Base-by-base conservation (phyloP, 2,888 invertebrate genomes). In the Dolomedes plantarius region DNA sequence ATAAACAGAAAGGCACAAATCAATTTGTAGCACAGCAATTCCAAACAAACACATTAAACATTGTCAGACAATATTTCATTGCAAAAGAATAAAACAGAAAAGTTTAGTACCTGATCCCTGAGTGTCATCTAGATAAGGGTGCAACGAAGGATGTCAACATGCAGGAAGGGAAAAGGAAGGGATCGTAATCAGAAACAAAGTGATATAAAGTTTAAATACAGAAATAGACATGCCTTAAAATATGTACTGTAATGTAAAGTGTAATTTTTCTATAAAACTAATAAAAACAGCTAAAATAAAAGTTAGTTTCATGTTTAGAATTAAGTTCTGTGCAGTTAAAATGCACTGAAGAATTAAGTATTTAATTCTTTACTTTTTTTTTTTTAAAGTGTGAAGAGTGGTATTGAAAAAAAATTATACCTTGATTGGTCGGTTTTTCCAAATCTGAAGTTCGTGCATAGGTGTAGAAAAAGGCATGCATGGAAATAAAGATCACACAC, bases 91-190 rank as follows among this genome's bases (percentile, higher is more conserved):
- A 36, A 31, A 46, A 64, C 64, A 74, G 71, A 67, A 41, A 79
- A 79, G 71, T 64, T 41, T 16, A 78, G 72, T 85, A 85, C 83
- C 83, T 85, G 82, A 46, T 75, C 69, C 75, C 64, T 73, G 56
- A 77, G 72, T 73, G 72, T 73, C 83, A 77, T 85, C 83, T 85
- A 85, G 65, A 76, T 69, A 85, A 76, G 67, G 83, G 39, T 76
- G 67, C 77, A 85, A 77, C 77, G 65, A 73, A 77, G 83, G 83
- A 77, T 77, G 77, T 77, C 77, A 85, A 85, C 83, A 78, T 85
- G 83, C 83, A 85, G 73, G 72, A 78, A 71, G 72, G 75, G 64
- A 62, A 76, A 82, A 77, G 72, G 41, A 76, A 82, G 46, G 67
- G 64, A 72, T 68, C 27, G 29, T 41, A 76, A 83, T 67, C 67